Base-by-base conservation (phyloP, 2,888 invertebrate genomes). In the Ernsta delagoae region DNA sequence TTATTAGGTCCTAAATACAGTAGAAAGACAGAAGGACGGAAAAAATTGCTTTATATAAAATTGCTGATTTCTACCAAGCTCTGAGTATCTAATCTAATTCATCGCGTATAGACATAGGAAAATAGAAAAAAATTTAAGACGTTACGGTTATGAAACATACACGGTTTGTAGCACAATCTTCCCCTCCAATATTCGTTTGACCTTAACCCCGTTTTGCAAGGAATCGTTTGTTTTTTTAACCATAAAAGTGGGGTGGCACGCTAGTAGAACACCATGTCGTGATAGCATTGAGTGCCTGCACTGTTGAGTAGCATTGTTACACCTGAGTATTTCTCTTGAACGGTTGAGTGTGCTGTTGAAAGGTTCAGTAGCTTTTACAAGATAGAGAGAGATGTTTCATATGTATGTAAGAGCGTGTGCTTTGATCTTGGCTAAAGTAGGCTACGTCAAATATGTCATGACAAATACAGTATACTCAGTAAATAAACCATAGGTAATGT, bases 161-260 rank as follows among this genome's bases (percentile, higher is more conserved):
- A 1, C 24, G 24, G 3, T 24, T 41, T 12, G 16, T 59, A 12
- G 16, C 41, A 59, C n/a, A 7, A 59, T 45, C 59, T 60, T 71
- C 57, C 62, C 65, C 67, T 60, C 65, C 61, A 56, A 60, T 67
- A 72, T 69, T 54, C 57, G 50, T 71, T 66, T 69, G 63, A 24
- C 65, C 59, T 72, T 70, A 72, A 66, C 68, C 68, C 68, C 62
- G 50, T 68, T 68, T 31, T 11, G 57, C 12, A 62, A 68, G 68
- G 3, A 68, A 11, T 39, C 50, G 48, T 68, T 62, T 68, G 67
- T 62, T 62, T 62, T 48, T 62, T 50, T 62, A 57, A 66, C 48
- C 43, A 50, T 60, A 41, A 59, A 57, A 63, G 57, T 62, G 62
- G 68, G 62, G 62, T 68, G 57, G 34, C 48, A 9, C 56, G 56